Base-by-base conservation (phyloP, 1,140 invertebrate species). In the Drosophila trapezifrons region DNA sequence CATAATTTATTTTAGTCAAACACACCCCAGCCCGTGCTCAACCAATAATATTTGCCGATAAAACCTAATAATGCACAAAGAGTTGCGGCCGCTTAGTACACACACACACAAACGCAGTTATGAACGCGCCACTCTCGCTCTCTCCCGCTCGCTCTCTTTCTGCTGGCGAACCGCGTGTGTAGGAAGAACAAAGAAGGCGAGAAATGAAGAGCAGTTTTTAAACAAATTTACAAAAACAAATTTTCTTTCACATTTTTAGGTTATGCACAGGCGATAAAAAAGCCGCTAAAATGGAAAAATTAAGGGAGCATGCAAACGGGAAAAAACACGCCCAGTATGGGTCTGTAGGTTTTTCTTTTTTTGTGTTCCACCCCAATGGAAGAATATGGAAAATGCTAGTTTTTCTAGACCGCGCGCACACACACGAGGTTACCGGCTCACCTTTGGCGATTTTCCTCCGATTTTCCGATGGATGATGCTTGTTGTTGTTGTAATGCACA, bases 151-250 rank as follows among this genome's bases (percentile, higher is more conserved):
- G 15, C 40, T 43, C 35, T 57, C 35, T 76, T 35, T 76, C 29
- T 40, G 35, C 37, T 46, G 9, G 32, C 73, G 20, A 72, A 89
- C 83, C 83, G 84, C 83, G 84, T 86, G 83, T 87, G 76, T 89
- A 74, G 57, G 63, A 45, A 58, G 60, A 71, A 83, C 80, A 78
- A 86, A 86, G 81, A 82, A 83, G 70, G 73, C 45, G 60, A 76
- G 58, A 75, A 78, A 76, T 69, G 13, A 72, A 78, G 58, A 81
- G 58, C 56, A 65, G 45, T 70, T 51, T 73, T 89, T 83, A 89
- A 89, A 86, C 84, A 67, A 85, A 60, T 79, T 55, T 79, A 77
- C 80, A 89, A 89, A 70, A 86, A 86, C 80, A 87, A 84, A 60
- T 27, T 62, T 62, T 55, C 54, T 47, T 65, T 46, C 65, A 47